Evolutionary conservation across 2,888 invertebrate genomes (phyloP).

Genomic region (Rotaria sp.): DNA sequence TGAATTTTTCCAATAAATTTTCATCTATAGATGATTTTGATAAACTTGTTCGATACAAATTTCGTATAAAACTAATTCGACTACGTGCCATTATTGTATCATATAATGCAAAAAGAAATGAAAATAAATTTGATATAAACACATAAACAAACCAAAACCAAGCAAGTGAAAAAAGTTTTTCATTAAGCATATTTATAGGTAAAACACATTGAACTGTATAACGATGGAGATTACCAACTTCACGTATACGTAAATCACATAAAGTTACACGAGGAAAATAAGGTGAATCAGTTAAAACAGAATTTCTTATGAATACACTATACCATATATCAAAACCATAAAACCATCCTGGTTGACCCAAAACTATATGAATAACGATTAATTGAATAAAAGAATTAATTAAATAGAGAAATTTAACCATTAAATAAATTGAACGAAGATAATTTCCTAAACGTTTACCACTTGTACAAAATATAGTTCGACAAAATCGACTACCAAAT

Average conservation of each 20-base stretch:
- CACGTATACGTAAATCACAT: constrained; percentile 43
- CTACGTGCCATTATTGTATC: neutral
- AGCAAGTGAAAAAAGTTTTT: constrained; percentile 37
- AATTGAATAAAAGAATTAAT: constrained; percentile 51
- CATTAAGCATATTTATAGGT: constrained; percentile 41
- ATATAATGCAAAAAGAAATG: neutral
- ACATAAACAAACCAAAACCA: constrained; percentile 37
- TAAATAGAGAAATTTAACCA: constrained; percentile 48
- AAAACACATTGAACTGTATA: constrained; percentile 43
- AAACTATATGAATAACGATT: constrained; percentile 48
- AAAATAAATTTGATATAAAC: neutral
- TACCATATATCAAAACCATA: constrained; percentile 48
- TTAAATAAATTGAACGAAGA: constrained; percentile 48
- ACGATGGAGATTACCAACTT: constrained; percentile 38
- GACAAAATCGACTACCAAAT: neutral
- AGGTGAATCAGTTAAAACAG: constrained; percentile 41
- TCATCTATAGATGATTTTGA: neutral
- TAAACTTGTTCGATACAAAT: neutral
- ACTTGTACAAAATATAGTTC: constrained; percentile 29
- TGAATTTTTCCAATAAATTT: neutral
- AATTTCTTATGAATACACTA: constrained; percentile 42
- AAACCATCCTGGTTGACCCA: constrained; percentile 47
- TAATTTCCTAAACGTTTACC: constrained; percentile 42
- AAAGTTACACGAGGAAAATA: constrained; percentile 43
- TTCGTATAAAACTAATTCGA: neutral